These are phyloP conservation scores for Leucophenga maculata DNA, from an alignment of 2,888 invertebrate genomes.

Conservation along the genomic window DNA sequence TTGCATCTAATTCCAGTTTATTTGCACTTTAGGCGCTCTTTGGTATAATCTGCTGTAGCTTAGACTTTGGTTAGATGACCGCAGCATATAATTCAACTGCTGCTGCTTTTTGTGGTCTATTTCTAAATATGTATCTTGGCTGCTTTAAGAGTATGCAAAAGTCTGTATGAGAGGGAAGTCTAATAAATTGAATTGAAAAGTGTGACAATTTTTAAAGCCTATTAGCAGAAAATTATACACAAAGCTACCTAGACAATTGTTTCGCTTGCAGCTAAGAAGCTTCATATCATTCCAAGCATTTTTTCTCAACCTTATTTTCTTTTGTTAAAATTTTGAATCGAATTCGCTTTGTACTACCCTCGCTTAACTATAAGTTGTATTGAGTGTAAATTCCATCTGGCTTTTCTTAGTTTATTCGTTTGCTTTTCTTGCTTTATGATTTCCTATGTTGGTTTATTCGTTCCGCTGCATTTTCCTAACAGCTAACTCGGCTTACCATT, in stretches of 20 bases:
- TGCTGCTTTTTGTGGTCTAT: conserved; percentile 1
- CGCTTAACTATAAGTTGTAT: no score
- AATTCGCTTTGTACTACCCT: no score
- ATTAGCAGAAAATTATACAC: no score
- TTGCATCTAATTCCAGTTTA: conserved; percentile 4
- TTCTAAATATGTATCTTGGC: neutral
- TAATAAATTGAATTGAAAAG: no score
- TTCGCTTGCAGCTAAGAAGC: no score
- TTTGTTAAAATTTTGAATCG: no score
- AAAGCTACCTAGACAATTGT: no score
- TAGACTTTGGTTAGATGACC: neutral
- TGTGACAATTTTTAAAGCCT: no score
- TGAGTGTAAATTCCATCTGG: neutral
- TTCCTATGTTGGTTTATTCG: neutral
- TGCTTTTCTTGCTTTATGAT: neutral
- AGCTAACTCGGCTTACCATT: no score
- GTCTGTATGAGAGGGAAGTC: neutral
- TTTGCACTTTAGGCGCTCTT: conserved; percentile 8
- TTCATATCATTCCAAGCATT: no score
- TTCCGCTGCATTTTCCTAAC: no score
- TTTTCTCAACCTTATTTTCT: no score
- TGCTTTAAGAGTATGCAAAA: neutral
- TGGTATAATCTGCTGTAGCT: neutral
- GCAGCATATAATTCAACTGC: neutral
- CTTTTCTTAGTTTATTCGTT: neutral